A percentile compares a stretch with the other conserved stretches of the same genome.
These are phyloP conservation scores for Tetrapedia diversipes DNA, from an alignment of 2,888 invertebrate species.

Conservation along the genomic window DNA sequence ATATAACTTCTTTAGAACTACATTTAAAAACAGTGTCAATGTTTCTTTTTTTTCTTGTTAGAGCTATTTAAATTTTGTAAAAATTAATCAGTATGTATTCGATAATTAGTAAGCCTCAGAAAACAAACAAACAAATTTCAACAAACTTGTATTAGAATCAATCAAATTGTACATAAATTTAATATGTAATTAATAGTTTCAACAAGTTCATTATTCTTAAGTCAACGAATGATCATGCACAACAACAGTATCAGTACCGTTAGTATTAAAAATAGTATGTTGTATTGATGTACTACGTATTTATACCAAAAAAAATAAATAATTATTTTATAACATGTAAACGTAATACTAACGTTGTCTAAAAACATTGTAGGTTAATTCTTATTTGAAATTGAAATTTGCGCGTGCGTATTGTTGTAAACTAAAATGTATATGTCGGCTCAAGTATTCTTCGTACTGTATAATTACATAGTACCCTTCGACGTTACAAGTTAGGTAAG, in stretches of 20 bases:
- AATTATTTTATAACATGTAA: background rate
- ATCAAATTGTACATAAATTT: too few species aligned
- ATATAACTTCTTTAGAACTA: too few species aligned
- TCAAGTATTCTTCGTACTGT: background rate
- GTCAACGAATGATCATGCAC: too few species aligned
- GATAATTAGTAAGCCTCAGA: too few species aligned
- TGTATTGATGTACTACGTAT: background rate
- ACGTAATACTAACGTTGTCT: background rate
- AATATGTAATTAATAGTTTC: too few species aligned
- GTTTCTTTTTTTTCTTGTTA: background rate
- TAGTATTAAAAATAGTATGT: background rate
- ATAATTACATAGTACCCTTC: background rate
- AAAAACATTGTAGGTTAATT: background rate
- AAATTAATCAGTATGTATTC: background rate
- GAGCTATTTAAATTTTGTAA: background rate
- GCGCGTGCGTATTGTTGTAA: slow-evolving; percentile 31
- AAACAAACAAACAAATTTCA: too few species aligned
- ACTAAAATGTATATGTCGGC: background rate
- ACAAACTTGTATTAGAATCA: too few species aligned
- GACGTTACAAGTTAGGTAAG: background rate
- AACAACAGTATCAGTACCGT: background rate
- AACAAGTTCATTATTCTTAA: too few species aligned
- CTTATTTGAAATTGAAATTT: slow-evolving; percentile 23
- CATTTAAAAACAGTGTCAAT: too few species aligned
- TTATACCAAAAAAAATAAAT: background rate